Conservation (phyloP, 2,797 vertebrate species). For the Myiotriccus ornatus region DNA sequence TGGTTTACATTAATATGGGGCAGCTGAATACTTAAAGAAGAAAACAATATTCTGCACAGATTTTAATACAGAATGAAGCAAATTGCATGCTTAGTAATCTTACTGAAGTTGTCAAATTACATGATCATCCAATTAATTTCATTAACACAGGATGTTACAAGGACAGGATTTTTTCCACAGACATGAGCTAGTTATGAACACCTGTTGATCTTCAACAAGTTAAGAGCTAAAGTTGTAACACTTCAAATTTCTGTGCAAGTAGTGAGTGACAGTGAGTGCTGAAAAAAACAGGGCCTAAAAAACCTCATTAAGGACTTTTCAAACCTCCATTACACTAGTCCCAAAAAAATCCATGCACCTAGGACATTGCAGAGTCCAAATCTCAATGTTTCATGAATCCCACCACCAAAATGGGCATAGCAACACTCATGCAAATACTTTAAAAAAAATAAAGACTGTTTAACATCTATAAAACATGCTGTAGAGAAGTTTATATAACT, state of each 20-base stretch:
- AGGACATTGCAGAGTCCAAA: not conserved
- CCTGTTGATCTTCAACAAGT: not conserved
- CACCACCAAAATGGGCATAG: not conserved
- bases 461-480: not conserved
- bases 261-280: not conserved
- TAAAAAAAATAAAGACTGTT: rapidly evolving
- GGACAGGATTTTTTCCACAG: not conserved
- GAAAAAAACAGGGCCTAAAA: not conserved
- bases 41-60: not conserved
- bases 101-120: not conserved
- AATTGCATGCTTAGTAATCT: not conserved
- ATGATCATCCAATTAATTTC: not conserved
- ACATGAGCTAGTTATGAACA: not conserved
- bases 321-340: not conserved
- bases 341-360: not conserved
- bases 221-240: not conserved
- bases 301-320: not conserved
- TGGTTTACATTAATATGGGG: not conserved
- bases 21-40: not conserved
- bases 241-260: not conserved
- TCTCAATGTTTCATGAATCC: not conserved
- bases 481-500: not conserved
- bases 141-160: not conserved
- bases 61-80: not conserved
- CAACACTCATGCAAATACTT: not conserved